Evolutionary conservation across 2,113 vertebrate species (phyloP).

Genomic region (Agapornis roseicollis): DNA sequence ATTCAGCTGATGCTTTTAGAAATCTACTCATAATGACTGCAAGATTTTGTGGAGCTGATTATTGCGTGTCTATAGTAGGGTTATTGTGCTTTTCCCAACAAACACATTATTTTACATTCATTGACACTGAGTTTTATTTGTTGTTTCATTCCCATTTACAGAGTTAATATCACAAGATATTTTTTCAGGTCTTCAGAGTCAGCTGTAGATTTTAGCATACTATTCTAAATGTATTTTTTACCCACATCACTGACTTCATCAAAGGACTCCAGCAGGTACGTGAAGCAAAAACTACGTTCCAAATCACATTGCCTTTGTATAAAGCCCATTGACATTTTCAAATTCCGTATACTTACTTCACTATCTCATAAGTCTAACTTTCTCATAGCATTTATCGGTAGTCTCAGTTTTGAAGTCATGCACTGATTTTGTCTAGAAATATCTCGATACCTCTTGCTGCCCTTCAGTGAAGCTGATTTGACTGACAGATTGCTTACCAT

Average conservation of each 20-base stretch:
- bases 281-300: background rate
- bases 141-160: slow-evolving; percentile 8
- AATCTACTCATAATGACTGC: slow-evolving; percentile 4
- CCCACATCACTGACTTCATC: background rate
- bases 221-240: background rate
- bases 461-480: background rate
- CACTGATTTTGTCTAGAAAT: background rate
- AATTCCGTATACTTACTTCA: background rate
- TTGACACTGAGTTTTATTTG: slow-evolving; percentile 16
- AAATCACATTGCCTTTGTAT: background rate
- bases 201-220: background rate
- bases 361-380: background rate
- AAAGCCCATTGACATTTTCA: background rate
- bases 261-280: background rate
- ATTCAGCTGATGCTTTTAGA: slow-evolving; percentile 31
- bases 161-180: background rate
- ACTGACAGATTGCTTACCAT: background rate
- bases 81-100: background rate
- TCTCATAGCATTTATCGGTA: background rate
- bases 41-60: slow-evolving; percentile 15
- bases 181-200: background rate
- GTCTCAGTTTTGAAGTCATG: background rate
- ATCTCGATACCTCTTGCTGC: background rate
- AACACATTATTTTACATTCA: background rate
- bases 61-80: background rate